A percentile compares a stretch with the other conserved stretches of the same genome.
Conservation (phyloP, 2,797 vertebrate species). For the Lepidocolaptes lacrymiger region DNA sequence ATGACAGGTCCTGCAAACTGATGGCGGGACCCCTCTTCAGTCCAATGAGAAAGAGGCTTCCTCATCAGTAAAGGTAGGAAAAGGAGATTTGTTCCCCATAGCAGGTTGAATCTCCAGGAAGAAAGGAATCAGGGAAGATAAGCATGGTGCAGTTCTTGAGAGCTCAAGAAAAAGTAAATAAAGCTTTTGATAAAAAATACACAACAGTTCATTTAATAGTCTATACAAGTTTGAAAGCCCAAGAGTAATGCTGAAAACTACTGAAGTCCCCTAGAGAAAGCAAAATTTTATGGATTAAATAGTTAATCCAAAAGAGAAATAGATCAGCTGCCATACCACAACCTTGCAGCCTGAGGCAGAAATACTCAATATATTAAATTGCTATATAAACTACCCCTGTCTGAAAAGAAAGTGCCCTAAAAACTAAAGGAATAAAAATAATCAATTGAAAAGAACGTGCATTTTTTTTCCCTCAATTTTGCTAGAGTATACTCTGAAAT, state of each 20-base stretch:
- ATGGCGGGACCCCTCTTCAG: not conserved
- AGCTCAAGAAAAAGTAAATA: constrained; percentile 4
- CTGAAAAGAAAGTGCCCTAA: constrained; percentile 10
- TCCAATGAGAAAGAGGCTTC: not conserved
- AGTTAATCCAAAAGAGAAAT: constrained; percentile 41
- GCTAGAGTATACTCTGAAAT: not conserved
- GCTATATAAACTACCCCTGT: constrained; percentile 25
- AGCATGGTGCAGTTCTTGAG: not conserved
- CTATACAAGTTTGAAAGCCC: constrained; percentile 12
- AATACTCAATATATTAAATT: constrained; percentile 26
- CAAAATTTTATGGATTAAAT: constrained; percentile 60
- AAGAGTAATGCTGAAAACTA: constrained; percentile 41
- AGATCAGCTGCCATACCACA: constrained; percentile 48
- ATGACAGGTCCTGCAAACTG: not conserved
- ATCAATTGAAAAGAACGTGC: not conserved
- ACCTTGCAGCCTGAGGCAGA: constrained; percentile 22
- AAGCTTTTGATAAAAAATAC: constrained; percentile 5
- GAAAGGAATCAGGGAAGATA: not conserved
- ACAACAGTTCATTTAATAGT: constrained; percentile 21
- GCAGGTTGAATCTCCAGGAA: not conserved
- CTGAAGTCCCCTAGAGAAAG: constrained; percentile 3
- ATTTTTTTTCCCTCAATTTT: not conserved
- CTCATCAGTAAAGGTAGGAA: not conserved
- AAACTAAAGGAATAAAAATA: not conserved
- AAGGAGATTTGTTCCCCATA: not conserved